Percentiles rank a stretch among this genome's conserved stretches.
Conservation (phyloP, 1,140 invertebrate species). For the Leptopilina boulardi region DNA sequence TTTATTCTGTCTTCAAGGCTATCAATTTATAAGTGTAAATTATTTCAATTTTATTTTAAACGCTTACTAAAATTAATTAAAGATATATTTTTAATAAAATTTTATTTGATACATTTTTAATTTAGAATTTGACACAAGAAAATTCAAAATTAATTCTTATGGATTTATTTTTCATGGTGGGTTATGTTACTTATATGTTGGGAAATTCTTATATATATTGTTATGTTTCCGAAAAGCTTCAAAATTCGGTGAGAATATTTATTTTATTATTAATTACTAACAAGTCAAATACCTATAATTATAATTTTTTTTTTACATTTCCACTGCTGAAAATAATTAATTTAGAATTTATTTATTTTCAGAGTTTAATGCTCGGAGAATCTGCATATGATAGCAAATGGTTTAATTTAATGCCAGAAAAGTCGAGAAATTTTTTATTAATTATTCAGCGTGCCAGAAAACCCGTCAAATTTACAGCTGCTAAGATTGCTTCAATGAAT, state of each 20-base stretch:
- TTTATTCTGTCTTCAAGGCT: conserved; percentile 54
- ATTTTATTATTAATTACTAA: background rate
- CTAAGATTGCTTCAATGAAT: conserved; percentile 51
- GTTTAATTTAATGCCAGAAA: conserved; percentile 49
- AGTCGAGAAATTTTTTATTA: conserved; percentile 49
- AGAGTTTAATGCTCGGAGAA: conserved; percentile 56
- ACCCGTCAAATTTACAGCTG: conserved; percentile 57
- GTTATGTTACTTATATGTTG: conserved; percentile 36
- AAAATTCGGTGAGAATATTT: conserved; percentile 39
- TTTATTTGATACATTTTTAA: too few relatives aligned
- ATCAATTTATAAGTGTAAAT: conserved; percentile 41
- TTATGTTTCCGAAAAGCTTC: conserved; percentile 46
- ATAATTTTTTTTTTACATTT: too few relatives aligned
- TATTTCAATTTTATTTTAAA: too few relatives aligned
- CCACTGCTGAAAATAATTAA: background rate
- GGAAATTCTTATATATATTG: conserved; percentile 50
- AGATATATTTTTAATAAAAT: too few relatives aligned
- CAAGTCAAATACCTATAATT: background rate
- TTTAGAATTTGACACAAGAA: background rate
- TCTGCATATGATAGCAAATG: conserved; percentile 58
- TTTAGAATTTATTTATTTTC: conserved; percentile 41
- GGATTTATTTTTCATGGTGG: background rate
- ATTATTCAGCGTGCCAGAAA: conserved; percentile 55
- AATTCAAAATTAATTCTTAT: background rate
- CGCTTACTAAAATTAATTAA: too few relatives aligned